Base-by-base conservation (phyloP, 1,140 invertebrate species). In the Drosophila rufa region DNA sequence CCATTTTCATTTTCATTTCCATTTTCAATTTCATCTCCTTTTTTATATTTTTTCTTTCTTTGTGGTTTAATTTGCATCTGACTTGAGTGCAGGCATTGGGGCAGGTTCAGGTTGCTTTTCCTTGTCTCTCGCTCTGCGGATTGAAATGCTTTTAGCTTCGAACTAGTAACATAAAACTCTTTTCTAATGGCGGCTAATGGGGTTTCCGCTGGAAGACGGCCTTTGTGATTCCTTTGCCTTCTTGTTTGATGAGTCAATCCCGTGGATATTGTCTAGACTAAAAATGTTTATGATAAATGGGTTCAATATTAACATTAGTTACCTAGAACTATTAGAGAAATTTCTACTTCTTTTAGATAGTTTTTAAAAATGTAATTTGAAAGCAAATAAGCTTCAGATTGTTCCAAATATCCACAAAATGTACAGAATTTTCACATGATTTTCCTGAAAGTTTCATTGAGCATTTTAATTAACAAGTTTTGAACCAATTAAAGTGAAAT, bases 121-220 rank as follows among this genome's bases (percentile, higher is more conserved):
- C 36, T 33, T 17, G 38, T 6, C n/a, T 50, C 33, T 40, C 19
- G 59, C 47, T 7, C 45, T 14, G n/a, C 15, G 36, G 17, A 36
- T 42, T 50, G 55, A 73, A 60, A 59, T 64, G 80, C 79, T 82
- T 82, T 82, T 45, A 62, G 64, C 58, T 46, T 14, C 14, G 30
- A 46, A 75, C 65, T 74, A 66, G 84, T 80, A 87, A 87, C 77
- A 83, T 57, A 78, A 89, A 70, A 83, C 84, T 62, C 17, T 64
- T 45, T 45, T 59, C 61, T 84, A 87, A 87, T 87, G 60, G 80
- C 42, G 38, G 48, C 65, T 87, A 83, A 87, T 87, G 85, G 84
- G 50, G 40, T 66, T 55, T n/a, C 46, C 48, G 36, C 38, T 45
- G 30, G 38, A 22, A 22, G n/a, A 48, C 22, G 47, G 56, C 17